Evolutionary conservation across 2,113 vertebrate genomes (phyloP).

Genomic region (Dipodomys merriami): DNA sequence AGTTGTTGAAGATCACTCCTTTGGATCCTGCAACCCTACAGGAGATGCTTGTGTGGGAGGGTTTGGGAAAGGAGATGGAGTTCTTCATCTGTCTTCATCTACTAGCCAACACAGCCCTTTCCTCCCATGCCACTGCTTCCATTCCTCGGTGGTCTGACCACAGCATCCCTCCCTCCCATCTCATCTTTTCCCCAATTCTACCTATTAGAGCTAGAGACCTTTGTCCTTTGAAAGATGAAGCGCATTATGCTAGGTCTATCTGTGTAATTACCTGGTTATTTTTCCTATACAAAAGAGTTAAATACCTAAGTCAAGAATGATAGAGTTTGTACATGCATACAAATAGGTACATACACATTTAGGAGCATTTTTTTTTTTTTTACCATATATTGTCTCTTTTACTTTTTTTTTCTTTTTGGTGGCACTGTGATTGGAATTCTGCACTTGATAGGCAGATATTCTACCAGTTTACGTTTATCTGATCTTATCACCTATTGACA

Average conservation of each 20-base stretch:
- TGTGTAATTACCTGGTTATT: background rate
- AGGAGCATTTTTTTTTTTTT: background rate
- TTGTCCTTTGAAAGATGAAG: background rate
- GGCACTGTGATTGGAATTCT: too few relatives aligned
- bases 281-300: background rate
- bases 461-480: background rate
- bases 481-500: background rate
- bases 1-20: background rate
- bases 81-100: accelerated
- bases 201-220: background rate
- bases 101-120: background rate
- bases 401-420: too few relatives aligned
- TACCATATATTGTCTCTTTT: background rate
- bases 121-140: background rate
- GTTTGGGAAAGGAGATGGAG: background rate
- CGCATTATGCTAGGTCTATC: background rate
- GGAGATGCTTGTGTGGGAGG: background rate
- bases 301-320: background rate
- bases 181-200: accelerated
- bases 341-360: background rate
- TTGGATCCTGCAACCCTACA: background rate
- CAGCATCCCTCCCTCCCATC: too few relatives aligned
- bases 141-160: accelerated
- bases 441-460: too few relatives aligned
- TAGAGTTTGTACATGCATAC: background rate